Evolutionary conservation across 2,113 vertebrate genomes (phyloP).

Genomic region (Lanius ludovicianus): DNA sequence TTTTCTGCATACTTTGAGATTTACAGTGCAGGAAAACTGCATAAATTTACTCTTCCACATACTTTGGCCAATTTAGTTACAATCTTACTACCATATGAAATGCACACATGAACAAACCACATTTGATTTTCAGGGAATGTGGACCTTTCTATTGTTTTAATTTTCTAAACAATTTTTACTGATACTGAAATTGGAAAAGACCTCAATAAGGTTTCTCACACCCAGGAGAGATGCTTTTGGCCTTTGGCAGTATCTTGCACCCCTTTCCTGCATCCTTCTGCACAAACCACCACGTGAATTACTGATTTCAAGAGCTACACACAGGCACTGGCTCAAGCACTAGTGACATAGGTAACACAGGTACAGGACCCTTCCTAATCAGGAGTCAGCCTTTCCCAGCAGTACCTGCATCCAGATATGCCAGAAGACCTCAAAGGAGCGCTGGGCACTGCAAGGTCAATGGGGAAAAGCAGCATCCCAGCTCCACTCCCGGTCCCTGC

Average conservation of each 20-base stretch:
- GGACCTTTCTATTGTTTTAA: background rate
- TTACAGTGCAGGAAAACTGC: background rate
- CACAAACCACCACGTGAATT: background rate
- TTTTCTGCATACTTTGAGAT: background rate
- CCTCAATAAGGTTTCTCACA: background rate
- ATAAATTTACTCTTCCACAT: background rate
- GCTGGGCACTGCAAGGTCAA: background rate
- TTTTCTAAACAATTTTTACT: background rate
- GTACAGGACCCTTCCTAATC: background rate
- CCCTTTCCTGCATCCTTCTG: background rate
- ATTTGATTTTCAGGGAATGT: background rate
- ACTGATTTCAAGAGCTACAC: background rate
- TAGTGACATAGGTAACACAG: background rate
- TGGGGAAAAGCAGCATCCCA: background rate
- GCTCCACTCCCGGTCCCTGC: rapidly evolving
- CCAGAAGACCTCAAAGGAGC: background rate
- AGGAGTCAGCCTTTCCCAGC: background rate
- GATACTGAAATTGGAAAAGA: background rate
- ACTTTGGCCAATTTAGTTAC: background rate
- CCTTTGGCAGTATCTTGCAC: background rate
- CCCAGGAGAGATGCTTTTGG: background rate
- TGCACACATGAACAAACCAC: background rate
- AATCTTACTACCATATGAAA: background rate
- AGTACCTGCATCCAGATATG: background rate
- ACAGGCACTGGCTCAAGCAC: background rate